Conservation (phyloP, 2,113 vertebrate genomes). For the Malaclemys terrapin region DNA sequence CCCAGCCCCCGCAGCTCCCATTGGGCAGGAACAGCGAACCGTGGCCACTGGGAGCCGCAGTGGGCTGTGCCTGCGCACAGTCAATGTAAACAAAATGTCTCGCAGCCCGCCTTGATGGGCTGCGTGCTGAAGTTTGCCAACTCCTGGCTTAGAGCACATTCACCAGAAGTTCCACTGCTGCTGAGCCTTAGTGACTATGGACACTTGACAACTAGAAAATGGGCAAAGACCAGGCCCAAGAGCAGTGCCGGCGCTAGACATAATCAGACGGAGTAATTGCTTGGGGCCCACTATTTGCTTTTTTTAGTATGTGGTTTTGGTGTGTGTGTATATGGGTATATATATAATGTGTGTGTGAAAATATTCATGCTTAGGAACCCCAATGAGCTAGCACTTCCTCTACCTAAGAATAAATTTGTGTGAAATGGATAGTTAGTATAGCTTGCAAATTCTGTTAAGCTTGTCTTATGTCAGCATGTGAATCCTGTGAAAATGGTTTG, state of each 20-base stretch:
- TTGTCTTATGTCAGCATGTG: background rate
- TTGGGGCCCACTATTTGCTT: background rate
- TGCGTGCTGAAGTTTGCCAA: too few species aligned
- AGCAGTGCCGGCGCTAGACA: background rate
- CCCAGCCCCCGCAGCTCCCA: too few species aligned
- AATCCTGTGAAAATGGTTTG: background rate
- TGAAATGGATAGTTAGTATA: background rate
- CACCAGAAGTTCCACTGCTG: background rate
- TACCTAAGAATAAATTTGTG: background rate
- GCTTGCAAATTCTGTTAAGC: background rate
- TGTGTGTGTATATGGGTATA: too few species aligned
- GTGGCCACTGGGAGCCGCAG: too few species aligned
- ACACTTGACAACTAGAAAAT: background rate
- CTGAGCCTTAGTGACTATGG: background rate
- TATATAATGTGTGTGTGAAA: background rate
- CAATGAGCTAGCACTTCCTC: background rate
- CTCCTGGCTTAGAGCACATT: background rate
- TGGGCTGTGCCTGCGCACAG: too few species aligned
- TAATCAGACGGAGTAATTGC: background rate
- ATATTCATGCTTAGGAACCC: background rate
- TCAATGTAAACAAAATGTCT: too few species aligned
- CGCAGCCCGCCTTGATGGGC: too few species aligned
- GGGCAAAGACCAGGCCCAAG: background rate
- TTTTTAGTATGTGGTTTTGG: background rate
- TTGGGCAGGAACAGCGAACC: too few species aligned